Evolutionary conservation across 2,888 invertebrate genomes (phyloP), one percentile per base, ranked within the genome.

Genomic region (Acheta domesticus): DNA sequence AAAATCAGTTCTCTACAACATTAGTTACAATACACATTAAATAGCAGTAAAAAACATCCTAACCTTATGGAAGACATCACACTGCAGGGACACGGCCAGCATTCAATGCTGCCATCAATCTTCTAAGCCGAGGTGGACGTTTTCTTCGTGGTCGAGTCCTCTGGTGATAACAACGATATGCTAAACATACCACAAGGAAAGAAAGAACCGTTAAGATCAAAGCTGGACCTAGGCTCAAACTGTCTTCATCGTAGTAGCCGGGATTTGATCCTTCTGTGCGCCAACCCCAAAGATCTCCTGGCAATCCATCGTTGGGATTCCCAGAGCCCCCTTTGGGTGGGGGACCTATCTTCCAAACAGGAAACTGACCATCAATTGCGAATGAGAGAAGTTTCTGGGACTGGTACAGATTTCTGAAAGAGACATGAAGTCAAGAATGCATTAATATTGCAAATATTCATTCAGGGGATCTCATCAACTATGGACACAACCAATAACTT

Each of bases 371-470:
- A 21, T 85, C 84, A 36, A 84, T 77, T 21, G 82, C 90, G 78
- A 94, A 89, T 5, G 92, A 92, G 77, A 94, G 88, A 16, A 93
- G 85, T 83, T 93, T 94, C 83, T 94, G 94, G 1, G 93, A 91
- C 82, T 94, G 93, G 85, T 93, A 92, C 50, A 94, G 89, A 83
- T 94, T 93, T 77, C 93, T 93, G 85, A 78, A 87, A 87, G 49
- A 81, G 79, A 77, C 76, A 77, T n/a, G 48, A 75, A 36, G 36
- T 36, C 36, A 36, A 36, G 36, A 36, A 8, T 80, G 76, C 48
- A 73, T 23, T 20, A 77, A 48, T 77, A 50, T 74, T 62, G 16
- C 74, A 62, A 36, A 62, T 12, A 48, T 21, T 12, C 50, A 77
- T 12, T 76, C 48, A 14, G n/a, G 76, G 4, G 11, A 4, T 23